Base-by-base conservation (phyloP, 2,113 vertebrate species). In the Lasiurus borealis region DNA sequence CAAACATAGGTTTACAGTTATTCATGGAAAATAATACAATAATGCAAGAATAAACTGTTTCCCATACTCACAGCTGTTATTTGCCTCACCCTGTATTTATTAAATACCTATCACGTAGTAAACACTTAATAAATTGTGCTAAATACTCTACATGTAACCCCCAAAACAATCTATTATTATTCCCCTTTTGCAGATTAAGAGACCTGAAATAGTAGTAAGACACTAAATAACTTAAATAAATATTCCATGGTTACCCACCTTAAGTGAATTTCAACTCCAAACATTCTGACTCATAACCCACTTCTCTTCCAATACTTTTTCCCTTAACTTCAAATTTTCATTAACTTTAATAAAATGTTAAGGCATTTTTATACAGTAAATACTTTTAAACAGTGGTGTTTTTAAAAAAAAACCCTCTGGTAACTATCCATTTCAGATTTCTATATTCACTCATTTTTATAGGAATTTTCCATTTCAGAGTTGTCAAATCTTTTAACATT, bases 301-400 rank as follows among this genome's bases (percentile, higher is more conserved):
- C 8, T 13, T 21, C 2, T 18, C 27, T n/a, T 15, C 12, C 75
- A 50, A 68, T 29, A 23, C 31, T 27, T 82, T 73, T 76, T 77
- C 48, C n/a, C 36, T 46, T 75, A 44, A 91, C 36, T 62, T 94
- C 73, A 85, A 86, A 86, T n/a, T 69, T 50, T n/a, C 77, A 88
- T 29, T 77, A 82, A 57, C 62, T 76, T 54, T 83, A n/a, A 59
- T 25, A 54, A 80, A 89, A 66, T 11, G 1, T 36, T 71, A 72
- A 44, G 25, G 4, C 44, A 71, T n/a, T 76, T 90, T 85, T 50
- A 77, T 90, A 85, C 16, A 78, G 21, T 71, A 72, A 90, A 90
- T 71, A 40, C 50, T 76, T 76, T 84, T 72, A 46, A 85, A 85
- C 40, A 90, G 11, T 64, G 31, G 3, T 44, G 62, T 57, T 64